Conservation (phyloP, 2,113 vertebrate genomes). For the Salvelinus sp. region DNA sequence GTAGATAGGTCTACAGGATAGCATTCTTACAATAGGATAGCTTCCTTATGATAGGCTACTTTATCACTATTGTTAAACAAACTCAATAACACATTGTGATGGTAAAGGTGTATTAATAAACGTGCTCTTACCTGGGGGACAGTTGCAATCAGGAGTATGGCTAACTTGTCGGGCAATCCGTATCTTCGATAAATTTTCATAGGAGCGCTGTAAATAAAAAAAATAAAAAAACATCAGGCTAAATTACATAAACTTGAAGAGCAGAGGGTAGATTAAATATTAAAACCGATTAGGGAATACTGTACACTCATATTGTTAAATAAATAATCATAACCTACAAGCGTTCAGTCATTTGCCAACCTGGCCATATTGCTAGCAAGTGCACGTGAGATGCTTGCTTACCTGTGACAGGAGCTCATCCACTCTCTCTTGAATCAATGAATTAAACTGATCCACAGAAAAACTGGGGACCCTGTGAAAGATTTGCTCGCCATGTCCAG, state of each 20-base stretch:
- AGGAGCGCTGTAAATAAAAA: slow-evolving; percentile 80
- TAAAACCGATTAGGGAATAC: not conserved
- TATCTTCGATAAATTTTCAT: slow-evolving; percentile 88
- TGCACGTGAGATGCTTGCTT: slow-evolving; percentile 52
- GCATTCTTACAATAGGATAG: not conserved
- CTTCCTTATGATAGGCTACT: not conserved
- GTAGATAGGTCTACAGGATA: not conserved
- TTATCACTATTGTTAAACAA: not conserved
- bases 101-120: not conserved
- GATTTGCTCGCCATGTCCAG: slow-evolving; percentile 64
- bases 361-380: too few species aligned
- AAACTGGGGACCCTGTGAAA: slow-evolving; percentile 69
- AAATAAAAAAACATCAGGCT: slow-evolving; percentile 1
- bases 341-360: not conserved
- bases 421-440: slow-evolving; percentile 86
- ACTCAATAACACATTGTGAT: not conserved
- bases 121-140: slow-evolving; percentile 89
- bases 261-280: not conserved
- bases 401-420: slow-evolving; percentile 91
- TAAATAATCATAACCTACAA: too few species aligned
- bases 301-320: not conserved
- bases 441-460: slow-evolving; percentile 82
- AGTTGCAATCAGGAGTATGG: slow-evolving; percentile 87
- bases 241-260: not conserved
- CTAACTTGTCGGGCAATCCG: slow-evolving; percentile 85